Evolutionary conservation across 2,797 vertebrate species (phyloP).

Genomic region (Cirrhinus mrigala): DNA sequence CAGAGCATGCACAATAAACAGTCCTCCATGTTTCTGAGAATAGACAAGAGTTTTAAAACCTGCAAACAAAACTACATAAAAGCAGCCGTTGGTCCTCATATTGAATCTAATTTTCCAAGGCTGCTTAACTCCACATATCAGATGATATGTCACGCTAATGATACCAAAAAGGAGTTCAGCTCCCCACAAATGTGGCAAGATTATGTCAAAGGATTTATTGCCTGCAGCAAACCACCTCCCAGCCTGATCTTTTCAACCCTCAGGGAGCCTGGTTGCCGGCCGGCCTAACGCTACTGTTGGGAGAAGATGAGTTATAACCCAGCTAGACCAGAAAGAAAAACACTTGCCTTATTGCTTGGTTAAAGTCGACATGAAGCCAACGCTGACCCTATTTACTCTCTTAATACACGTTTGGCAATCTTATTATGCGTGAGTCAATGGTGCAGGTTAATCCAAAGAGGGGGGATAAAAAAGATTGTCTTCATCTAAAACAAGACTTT

Average conservation of each 20-base stretch:
- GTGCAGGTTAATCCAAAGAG: background rate
- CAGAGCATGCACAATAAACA: background rate
- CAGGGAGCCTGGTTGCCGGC: constrained; percentile 14
- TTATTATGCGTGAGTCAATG: background rate
- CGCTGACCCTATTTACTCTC: background rate
- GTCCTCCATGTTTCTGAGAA: background rate
- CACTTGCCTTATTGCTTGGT: background rate
- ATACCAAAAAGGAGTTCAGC: constrained; percentile 58
- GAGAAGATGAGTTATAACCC: constrained; percentile 26
- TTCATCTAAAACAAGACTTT: background rate
- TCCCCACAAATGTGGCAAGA: constrained; percentile 59
- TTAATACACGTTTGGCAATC: background rate
- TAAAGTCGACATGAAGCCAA: constrained; percentile 36
- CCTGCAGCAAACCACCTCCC: constrained; percentile 62
- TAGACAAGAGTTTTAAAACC: background rate
- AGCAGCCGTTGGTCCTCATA: constrained; percentile 13
- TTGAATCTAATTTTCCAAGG: constrained; percentile 54
- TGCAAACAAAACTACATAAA: constrained; percentile 15
- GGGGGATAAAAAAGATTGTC: background rate
- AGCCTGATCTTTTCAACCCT: constrained; percentile 57
- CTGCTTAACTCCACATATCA: constrained; percentile 56
- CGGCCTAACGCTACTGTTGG: constrained; percentile 9
- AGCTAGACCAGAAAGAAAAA: constrained; percentile 21
- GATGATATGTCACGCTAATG: constrained; percentile 59
- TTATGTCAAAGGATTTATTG: constrained; percentile 65